Evolutionary conservation across 2,113 vertebrate genomes (phyloP).

Genomic region (Argyrosomus japonicus): DNA sequence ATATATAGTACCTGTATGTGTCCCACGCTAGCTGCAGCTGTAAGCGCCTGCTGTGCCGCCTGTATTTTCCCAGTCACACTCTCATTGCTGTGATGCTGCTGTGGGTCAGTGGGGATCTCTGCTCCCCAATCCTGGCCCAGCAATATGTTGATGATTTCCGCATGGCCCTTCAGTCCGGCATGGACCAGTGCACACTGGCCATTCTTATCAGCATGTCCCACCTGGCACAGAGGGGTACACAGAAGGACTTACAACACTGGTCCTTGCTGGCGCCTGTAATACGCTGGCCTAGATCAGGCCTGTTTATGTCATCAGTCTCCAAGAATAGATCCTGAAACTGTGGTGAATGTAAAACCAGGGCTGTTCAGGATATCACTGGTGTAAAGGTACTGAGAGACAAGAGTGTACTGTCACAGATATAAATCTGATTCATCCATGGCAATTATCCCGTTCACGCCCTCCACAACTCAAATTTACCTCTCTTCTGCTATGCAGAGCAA

Average conservation of each 20-base stretch:
- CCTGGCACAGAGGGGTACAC: slow-evolving; percentile 80
- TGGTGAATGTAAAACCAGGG: slow-evolving; percentile 46
- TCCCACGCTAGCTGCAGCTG: slow-evolving; percentile 93
- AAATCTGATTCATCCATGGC: slow-evolving; percentile 11
- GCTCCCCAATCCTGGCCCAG: slow-evolving; percentile 86
- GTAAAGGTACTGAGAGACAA: slow-evolving; percentile 21
- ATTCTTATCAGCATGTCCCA: slow-evolving; percentile 92
- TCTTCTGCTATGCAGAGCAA: neutral
- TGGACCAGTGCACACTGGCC: slow-evolving; percentile 95
- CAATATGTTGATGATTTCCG: slow-evolving; percentile 88
- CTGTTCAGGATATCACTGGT: slow-evolving; percentile 39
- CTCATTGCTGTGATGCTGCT: slow-evolving; percentile 74
- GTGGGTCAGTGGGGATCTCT: slow-evolving; percentile 70
- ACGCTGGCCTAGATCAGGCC: slow-evolving; percentile 64
- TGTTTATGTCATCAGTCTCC: slow-evolving; percentile 61
- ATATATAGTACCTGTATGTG: slow-evolving; percentile 88
- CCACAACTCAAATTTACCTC: neutral
- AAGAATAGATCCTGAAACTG: slow-evolving; percentile 61
- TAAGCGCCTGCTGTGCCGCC: slow-evolving; percentile 90
- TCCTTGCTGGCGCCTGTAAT: slow-evolving; percentile 25
- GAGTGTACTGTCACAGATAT: slow-evolving; percentile 13
- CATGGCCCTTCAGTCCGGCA: slow-evolving; percentile 90
- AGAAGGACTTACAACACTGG: slow-evolving; percentile 55
- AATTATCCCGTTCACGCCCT: neutral
- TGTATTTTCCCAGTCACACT: slow-evolving; percentile 65